These are phyloP conservation scores for Choristoneura rosaceana DNA, from an alignment of 2,888 invertebrate genomes.

Conservation along the genomic window DNA sequence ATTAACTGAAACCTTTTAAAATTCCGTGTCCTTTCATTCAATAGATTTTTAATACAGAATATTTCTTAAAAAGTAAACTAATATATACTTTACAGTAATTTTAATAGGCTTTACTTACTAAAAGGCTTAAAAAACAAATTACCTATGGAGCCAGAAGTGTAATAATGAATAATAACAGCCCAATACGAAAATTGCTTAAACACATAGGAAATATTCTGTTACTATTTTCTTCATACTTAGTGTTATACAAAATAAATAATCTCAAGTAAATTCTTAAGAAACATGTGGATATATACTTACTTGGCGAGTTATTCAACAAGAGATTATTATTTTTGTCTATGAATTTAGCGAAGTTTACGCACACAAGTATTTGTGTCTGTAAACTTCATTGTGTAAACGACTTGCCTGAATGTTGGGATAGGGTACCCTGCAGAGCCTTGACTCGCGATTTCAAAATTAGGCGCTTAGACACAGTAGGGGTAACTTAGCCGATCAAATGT, in stretches of 20 bases:
- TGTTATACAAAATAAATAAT: slow-evolving; percentile 24
- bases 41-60: slow-evolving; percentile 25
- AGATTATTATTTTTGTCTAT: slow-evolving; percentile 28
- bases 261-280: not conserved
- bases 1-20: slow-evolving; percentile 10
- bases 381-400: slow-evolving; percentile 59
- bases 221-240: not conserved
- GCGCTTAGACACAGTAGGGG: slow-evolving; percentile 59
- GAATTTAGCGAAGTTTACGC: slow-evolving; percentile 59
- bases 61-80: slow-evolving; percentile 9
- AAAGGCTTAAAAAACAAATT: too few species aligned
- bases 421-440: slow-evolving; percentile 93
- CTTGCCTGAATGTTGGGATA: slow-evolving; percentile 99
- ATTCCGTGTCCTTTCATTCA: slow-evolving; percentile 26
- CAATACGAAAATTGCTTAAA: not conserved
- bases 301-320: not conserved
- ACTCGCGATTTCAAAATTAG: slow-evolving; percentile 64
- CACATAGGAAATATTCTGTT: slow-evolving; percentile 33
- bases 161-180: not conserved
- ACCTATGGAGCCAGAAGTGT: not conserved
- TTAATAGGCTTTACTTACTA: not conserved
- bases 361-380: slow-evolving; percentile 70
- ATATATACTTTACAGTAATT: not conserved
- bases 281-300: not conserved
- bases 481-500: slow-evolving; percentile 50